These are phyloP conservation scores for Lates calcarifer DNA, from an alignment of 2,113 vertebrate genomes.

Conservation along the genomic window DNA sequence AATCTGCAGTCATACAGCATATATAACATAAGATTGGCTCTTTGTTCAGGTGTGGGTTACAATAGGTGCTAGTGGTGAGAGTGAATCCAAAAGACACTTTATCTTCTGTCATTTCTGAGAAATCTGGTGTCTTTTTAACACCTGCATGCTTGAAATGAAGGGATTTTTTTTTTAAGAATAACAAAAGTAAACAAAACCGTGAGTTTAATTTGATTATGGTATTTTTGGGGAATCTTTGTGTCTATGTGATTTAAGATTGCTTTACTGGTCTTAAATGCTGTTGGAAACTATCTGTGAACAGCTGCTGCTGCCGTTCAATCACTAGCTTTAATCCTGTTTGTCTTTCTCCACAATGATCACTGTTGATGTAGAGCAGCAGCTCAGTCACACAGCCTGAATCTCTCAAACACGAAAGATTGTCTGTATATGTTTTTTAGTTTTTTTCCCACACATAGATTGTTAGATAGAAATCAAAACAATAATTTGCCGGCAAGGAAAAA, in stretches of 20 bases:
- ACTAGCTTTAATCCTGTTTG: constrained; percentile 37
- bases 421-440: constrained; percentile 19
- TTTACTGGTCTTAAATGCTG: constrained; percentile 19
- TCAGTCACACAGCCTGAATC: constrained; percentile 25
- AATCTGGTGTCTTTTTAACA: constrained; percentile 14
- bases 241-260: constrained; percentile 39
- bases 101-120: neutral
- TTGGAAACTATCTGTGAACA: constrained; percentile 39
- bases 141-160: constrained; percentile 41
- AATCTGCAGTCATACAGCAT: neutral
- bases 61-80: constrained; percentile 15
- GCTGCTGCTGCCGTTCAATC: constrained; percentile 39
- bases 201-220: constrained; percentile 25
- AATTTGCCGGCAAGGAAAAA: neutral
- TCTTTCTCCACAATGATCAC: constrained; percentile 26
- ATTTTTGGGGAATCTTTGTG: neutral
- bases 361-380: constrained; percentile 31
- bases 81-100: neutral
- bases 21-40: constrained; percentile 19
- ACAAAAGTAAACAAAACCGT: neutral
- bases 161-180: constrained; percentile 51
- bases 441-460: constrained; percentile 3
- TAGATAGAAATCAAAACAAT: neutral
- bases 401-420: constrained; percentile 23
- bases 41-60: constrained; percentile 37